A percentile compares a stretch with the other conserved stretches of the same genome.
phyloP scores from a whole-genome alignment of 2,113 vertebrate genomes.

The Apteryx owenii region DNA sequence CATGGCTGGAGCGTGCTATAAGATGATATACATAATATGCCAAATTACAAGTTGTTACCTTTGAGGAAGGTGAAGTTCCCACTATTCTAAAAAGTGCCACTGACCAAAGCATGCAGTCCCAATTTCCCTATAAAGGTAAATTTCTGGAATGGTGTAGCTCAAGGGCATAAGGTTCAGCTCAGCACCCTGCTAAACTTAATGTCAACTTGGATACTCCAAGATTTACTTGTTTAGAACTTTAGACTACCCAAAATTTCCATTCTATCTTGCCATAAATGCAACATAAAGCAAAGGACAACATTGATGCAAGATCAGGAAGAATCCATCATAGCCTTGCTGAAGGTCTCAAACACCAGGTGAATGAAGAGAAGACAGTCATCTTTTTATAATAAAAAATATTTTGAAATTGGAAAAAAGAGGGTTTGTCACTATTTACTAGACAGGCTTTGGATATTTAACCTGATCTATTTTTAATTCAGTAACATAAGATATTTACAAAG shows the following conservation, averaged over 20 bases:
- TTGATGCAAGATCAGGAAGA: not conserved
- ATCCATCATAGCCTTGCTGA: not conserved
- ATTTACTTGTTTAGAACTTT: not conserved
- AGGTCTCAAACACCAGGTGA: not conserved
- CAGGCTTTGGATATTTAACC: not conserved
- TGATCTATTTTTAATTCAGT: not conserved
- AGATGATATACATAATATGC: not conserved
- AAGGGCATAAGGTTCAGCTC: not conserved
- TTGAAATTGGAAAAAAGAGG: not conserved
- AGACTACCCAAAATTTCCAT: not conserved
- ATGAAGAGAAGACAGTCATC: not conserved
- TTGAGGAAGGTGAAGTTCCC: not conserved
- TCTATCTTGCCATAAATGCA: not conserved
- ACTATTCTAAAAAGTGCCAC: not conserved
- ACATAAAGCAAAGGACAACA: not conserved
- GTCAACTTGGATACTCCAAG: not conserved
- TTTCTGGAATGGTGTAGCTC: not conserved
- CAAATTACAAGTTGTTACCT: not conserved
- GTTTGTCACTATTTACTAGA: not conserved
- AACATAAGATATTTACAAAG: not conserved
- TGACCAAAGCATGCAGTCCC: accelerated
- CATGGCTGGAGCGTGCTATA: not conserved
- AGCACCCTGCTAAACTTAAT: not conserved
- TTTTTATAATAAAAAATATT: not conserved
- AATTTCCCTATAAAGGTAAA: not conserved